Base-by-base conservation (phyloP, 2,113 vertebrate genomes). In the Ictalurus furcatus region DNA sequence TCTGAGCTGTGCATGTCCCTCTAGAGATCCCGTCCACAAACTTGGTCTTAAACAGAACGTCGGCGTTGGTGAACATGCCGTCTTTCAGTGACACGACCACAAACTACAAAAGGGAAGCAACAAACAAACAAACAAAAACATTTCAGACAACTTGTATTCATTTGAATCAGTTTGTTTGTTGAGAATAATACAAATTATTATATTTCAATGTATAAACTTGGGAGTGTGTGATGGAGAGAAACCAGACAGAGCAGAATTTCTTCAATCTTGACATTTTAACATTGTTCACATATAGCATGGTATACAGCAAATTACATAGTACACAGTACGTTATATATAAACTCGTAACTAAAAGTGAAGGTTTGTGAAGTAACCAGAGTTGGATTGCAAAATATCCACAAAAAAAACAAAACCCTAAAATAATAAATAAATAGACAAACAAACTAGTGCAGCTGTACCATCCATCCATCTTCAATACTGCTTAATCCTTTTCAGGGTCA, bases 61-160 rank as follows among this genome's bases (percentile, higher is more conserved):
- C 99, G 86, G 98, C 98, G 0, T 99, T 99, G 94, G 95, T 97
- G 94, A 99, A 99, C 98, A 99, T 99, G 84, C 98, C 98, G n/a
- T 99, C 98, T 93, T 99, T 99, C 73, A 99, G 93, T 7, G 98
- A 99, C 81, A 99, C 98, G 52, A 99, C 97, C 91, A 99, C 95
- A 85, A 99, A 99, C 98, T 99, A 83, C 78, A 90, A 91, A 87
- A n/a, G 91, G 86, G 40, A 59, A 44, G 5, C 16, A 30, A 30
- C 40, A 16, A 69, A 69, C 28, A 67, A 2, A 28, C 34, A 34
- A 34, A 34, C 34, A 21, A 48, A 28, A 52, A 61, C 3, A 4
- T 44, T 34, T 76, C 13, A 78, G 8, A 25, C 16, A 12, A 34
- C 44, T 48, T 48, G 6, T 7, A 48, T 48, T 48, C 6, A 48